Evolutionary conservation across 2,113 vertebrate genomes (phyloP).

Genomic region (Callorhinus ursinus): DNA sequence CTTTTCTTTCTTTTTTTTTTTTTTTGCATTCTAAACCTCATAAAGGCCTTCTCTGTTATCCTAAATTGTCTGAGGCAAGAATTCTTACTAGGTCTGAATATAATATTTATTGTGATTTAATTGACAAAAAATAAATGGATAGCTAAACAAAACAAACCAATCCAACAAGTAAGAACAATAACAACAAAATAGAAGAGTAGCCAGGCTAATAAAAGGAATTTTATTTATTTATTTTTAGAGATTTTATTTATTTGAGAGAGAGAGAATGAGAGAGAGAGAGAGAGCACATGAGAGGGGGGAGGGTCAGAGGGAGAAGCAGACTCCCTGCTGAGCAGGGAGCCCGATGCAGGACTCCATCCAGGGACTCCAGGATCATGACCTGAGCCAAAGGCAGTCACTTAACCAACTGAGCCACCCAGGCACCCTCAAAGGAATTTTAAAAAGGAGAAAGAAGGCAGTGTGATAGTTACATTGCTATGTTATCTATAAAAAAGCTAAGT

Average conservation of each 20-base stretch:
- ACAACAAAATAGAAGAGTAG: not conserved
- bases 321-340: no score
- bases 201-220: not conserved
- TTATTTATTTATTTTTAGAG: not conserved
- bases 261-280: no score
- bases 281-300: no score
- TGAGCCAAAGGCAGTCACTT: no score
- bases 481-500: not conserved
- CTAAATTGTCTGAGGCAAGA: not conserved
- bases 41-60: not conserved
- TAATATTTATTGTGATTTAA: not conserved
- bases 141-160: not conserved
- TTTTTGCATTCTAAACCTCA: not conserved
- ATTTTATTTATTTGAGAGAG: no score
- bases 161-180: not conserved
- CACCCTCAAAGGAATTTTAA: not conserved
- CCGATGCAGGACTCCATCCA: no score
- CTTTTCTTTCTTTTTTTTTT: not conserved
- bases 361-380: no score
- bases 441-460: accelerated
- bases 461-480: not conserved
- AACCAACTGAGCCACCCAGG: no score
- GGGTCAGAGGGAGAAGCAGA: no score
- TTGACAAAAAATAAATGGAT: not conserved
- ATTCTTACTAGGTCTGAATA: not conserved